Percentiles rank a stretch among this genome's conserved stretches.
Evolutionary conservation across 2,797 vertebrate genomes (phyloP).

Genomic region (Pseudochirops cupreus): DNA sequence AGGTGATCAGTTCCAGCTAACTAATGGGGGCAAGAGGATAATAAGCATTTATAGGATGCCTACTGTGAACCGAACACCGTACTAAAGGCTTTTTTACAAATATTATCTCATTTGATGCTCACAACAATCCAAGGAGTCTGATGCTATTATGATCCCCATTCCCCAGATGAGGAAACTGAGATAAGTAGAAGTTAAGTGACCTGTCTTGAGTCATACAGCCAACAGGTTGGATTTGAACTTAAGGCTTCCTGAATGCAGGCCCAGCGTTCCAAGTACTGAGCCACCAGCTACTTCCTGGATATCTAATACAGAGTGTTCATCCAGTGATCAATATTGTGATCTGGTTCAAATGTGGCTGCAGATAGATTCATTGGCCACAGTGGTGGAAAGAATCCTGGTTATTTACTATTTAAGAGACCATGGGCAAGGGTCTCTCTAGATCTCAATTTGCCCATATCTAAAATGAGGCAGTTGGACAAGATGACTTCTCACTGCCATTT

Average conservation of each 20-base stretch:
- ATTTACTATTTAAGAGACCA: too few relatives aligned
- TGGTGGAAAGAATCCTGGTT: too few relatives aligned
- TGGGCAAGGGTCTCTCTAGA: too few relatives aligned
- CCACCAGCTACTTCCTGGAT: rapidly evolving
- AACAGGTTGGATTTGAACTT: background rate
- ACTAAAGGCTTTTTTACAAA: background rate
- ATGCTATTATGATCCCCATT: background rate
- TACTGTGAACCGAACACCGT: background rate
- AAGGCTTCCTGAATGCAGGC: background rate
- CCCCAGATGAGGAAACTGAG: background rate
- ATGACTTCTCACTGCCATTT: background rate
- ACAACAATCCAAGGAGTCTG: background rate
- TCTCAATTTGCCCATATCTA: background rate
- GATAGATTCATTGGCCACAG: background rate
- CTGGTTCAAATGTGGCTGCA: background rate
- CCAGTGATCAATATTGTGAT: too few relatives aligned
- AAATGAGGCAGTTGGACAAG: background rate
- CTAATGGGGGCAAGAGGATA: background rate
- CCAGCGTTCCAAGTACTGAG: background rate
- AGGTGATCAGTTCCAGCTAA: background rate
- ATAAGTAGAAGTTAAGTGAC: too few relatives aligned
- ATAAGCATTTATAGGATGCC: background rate
- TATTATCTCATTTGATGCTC: background rate
- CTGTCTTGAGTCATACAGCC: too few relatives aligned
- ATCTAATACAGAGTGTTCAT: background rate